Percentiles rank a stretch among this genome's conserved stretches.
phyloP scores from a whole-genome alignment of 2,797 vertebrate species.

The Neoniphon sammara region DNA sequence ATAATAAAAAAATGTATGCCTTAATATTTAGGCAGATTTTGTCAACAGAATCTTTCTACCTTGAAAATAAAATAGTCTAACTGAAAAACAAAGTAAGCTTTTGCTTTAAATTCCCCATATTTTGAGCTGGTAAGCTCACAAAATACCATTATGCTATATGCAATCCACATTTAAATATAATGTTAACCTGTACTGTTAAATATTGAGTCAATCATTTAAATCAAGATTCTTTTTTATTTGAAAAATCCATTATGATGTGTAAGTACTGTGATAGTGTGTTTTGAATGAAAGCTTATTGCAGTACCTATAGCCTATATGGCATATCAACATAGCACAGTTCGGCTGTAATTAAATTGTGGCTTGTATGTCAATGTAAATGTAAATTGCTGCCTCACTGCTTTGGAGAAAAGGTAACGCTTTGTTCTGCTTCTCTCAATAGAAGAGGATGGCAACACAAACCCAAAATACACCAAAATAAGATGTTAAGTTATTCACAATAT shows the following conservation, averaged over 20 bases:
- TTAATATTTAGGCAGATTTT: neutral
- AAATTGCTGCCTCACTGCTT: neutral
- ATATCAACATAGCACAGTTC: constrained; percentile 3
- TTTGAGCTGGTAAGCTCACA: too few species aligned
- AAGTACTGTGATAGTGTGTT: constrained; percentile 1
- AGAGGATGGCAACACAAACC: neutral
- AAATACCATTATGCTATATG: too few species aligned
- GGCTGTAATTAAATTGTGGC: constrained; percentile 7
- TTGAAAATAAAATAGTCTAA: neutral
- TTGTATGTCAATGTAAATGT: neutral
- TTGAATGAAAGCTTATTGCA: constrained; percentile 5
- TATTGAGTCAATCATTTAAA: neutral
- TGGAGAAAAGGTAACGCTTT: neutral
- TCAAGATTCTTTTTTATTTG: neutral
- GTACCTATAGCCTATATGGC: neutral
- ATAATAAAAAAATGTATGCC: neutral
- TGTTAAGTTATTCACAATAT: neutral
- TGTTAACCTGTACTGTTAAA: neutral
- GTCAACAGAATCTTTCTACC: neutral
- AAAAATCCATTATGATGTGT: neutral
- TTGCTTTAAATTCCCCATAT: too few species aligned
- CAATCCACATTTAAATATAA: too few species aligned
- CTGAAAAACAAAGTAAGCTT: neutral
- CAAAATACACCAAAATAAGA: neutral
- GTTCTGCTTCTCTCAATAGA: neutral